A percentile compares a stretch with the other conserved stretches of the same genome.
Evolutionary conservation across 2,113 vertebrate genomes (phyloP).

Genomic region (Perca flavescens): DNA sequence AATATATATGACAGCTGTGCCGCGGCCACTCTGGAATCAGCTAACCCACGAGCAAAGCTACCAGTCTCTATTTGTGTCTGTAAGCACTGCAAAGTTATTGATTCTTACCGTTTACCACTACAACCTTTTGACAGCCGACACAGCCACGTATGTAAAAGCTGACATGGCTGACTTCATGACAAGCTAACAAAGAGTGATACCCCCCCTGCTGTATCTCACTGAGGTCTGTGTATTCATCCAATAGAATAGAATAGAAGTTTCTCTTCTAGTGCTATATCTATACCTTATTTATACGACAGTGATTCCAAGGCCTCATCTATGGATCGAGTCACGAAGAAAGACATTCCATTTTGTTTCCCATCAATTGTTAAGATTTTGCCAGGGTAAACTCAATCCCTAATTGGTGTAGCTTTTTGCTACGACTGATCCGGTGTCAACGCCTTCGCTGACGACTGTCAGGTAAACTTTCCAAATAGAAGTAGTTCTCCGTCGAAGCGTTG

Average conservation of each 20-base stretch:
- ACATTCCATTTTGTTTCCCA: constrained; percentile 68
- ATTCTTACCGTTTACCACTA: constrained; percentile 58
- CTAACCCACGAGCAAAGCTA: constrained; percentile 37
- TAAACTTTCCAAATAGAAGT: constrained; percentile 74
- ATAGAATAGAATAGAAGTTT: constrained; percentile 20
- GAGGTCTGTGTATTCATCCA: constrained; percentile 36
- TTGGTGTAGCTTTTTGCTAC: constrained; percentile 74
- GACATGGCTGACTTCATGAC: constrained; percentile 58
- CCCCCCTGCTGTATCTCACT: constrained; percentile 30
- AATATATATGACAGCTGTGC: constrained; percentile 57
- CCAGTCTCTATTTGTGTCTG: constrained; percentile 51
- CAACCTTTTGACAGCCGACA: constrained; percentile 62
- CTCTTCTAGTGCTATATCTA: constrained; percentile 3
- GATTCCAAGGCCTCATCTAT: constrained; percentile 53
- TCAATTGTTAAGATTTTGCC: constrained; percentile 68
- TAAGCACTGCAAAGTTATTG: constrained; percentile 65
- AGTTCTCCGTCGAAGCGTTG: constrained; percentile 72
- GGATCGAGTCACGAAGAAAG: constrained; percentile 40
- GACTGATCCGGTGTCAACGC: constrained; percentile 64
- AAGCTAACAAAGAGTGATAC: constrained; percentile 61
- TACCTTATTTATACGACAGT: constrained; percentile 48
- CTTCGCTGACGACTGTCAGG: constrained; percentile 78
- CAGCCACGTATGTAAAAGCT: constrained; percentile 59
- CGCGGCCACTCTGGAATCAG: constrained; percentile 37
- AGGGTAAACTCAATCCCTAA: constrained; percentile 69